Evolutionary conservation across 2,113 vertebrate species (phyloP).

Genomic region (Nycticorax nycticorax): DNA sequence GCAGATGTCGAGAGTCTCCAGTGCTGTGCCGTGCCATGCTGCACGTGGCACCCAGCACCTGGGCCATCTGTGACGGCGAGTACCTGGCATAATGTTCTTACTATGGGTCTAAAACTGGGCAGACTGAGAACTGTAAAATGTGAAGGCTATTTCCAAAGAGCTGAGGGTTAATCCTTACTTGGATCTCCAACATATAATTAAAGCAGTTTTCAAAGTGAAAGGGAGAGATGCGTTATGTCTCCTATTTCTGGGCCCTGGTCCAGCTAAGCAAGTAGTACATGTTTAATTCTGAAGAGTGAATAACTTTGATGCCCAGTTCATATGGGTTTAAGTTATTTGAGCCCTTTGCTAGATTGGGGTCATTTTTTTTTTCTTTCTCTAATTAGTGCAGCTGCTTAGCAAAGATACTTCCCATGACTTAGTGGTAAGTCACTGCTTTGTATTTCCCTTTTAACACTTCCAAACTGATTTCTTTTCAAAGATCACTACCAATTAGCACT

Average conservation of each 20-base stretch:
- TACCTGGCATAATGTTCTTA: not conserved
- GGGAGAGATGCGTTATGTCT: not conserved
- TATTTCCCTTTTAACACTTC: slow-evolving; percentile 16
- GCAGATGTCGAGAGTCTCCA: not conserved
- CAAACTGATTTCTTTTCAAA: slow-evolving; percentile 22
- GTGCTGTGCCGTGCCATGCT: not conserved
- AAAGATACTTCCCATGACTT: slow-evolving; percentile 31
- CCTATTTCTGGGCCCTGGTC: not conserved
- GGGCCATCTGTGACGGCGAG: not conserved
- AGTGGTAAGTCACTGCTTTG: not conserved
- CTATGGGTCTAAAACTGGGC: not conserved
- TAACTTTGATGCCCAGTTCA: slow-evolving; percentile 15
- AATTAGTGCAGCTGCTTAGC: slow-evolving; percentile 22
- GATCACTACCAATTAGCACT: slow-evolving; percentile 48
- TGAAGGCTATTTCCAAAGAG: not conserved
- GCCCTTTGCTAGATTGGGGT: slow-evolving; percentile 21
- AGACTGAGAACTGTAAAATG: not conserved
- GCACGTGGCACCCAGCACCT: rapidly evolving
- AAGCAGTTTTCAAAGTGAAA: slow-evolving; percentile 6
- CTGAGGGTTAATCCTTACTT: not conserved
- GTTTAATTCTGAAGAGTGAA: not conserved
- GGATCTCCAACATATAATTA: not conserved
- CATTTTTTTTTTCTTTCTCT: not conserved
- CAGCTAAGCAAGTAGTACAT: not conserved
- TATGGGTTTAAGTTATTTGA: not conserved